Evolutionary conservation across 1,140 invertebrate genomes (phyloP), one percentile per base, ranked within the genome.

Genomic region (Carcinoscorpius rotundicauda): DNA sequence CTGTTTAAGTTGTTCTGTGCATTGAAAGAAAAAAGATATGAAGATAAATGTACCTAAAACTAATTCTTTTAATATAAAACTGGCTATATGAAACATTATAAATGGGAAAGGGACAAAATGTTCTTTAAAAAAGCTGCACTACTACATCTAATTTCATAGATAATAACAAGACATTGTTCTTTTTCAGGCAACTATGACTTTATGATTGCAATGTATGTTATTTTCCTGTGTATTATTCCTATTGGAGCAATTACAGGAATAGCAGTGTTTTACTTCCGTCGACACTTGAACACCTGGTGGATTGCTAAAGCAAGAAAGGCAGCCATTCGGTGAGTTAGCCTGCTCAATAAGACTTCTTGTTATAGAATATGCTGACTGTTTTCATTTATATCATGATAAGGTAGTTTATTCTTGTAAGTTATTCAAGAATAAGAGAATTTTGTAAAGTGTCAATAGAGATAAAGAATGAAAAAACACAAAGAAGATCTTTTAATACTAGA

Each of bases 181-280:
- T 61, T 10, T 3, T 49, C 4, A 60, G 9, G 9, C 73, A 81
- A 82, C 74, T 85, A 74, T 74, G 62, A 85, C 70, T 81, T 89
- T 74, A 81, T 86, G 74, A 84, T 84, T 69, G 82, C 84, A 52
- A 78, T 93, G 77, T 89, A 86, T 73, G 82, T 93, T 60, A 82
- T 93, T 63, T 92, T 95, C 80, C 80, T 94, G 67, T 84, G 88
- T 5, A 85, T 95, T 60, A 74, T 93, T 52, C 90, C 91, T 5
- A 75, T 84, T 60, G 67, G 85, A 9, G 80, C 85, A 1, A 72
- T 89, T 3, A 63, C 84, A 0, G 79, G 82, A 3, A 82, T 89
- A 68, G 76, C 87, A 4, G 74, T 85, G 8, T 93, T 91, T 81
- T 87, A 88, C 72, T 81, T 83, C 58, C 81, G 83, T 6, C 83